Percentiles rank a stretch among this genome's conserved stretches.
phyloP scores from a whole-genome alignment of 2,888 invertebrate species.

The Dioctria linearis region DNA sequence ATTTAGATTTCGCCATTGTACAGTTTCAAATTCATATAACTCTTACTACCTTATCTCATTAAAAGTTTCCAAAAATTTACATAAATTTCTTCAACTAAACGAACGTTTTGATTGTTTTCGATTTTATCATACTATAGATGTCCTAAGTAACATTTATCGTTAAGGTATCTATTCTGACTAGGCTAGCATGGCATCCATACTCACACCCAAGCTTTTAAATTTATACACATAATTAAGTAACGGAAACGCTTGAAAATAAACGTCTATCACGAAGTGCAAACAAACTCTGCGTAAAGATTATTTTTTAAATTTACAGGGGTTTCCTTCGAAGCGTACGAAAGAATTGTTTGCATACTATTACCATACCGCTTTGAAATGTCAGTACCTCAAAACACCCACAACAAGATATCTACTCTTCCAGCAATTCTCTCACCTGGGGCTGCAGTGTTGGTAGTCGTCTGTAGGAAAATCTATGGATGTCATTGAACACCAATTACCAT shows the following conservation, averaged over 20 bases:
- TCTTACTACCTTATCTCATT: too few relatives aligned
- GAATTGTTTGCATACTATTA: conserved; percentile 50
- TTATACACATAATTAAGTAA: conserved; percentile 24
- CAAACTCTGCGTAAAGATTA: conserved; percentile 30
- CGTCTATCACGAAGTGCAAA: conserved; percentile 45
- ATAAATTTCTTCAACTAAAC: too few relatives aligned
- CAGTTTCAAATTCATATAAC: too few relatives aligned
- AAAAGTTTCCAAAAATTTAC: too few relatives aligned
- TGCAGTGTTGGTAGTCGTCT: conserved; percentile 12
- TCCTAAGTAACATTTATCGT: too few relatives aligned
- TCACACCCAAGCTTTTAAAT: background rate
- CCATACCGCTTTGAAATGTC: conserved; percentile 25
- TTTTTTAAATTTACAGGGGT: background rate
- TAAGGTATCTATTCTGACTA: too few relatives aligned
- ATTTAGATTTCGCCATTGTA: too few relatives aligned
- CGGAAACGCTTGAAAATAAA: conserved; percentile 30
- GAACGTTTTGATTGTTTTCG: too few relatives aligned
- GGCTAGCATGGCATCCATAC: background rate
- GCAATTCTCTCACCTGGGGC: background rate
- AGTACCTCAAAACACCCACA: background rate
- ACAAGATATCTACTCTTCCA: conserved; percentile 4
- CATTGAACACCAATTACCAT: conserved; percentile 52
- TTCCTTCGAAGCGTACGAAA: background rate
- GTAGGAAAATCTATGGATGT: conserved; percentile 38
- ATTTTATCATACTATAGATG: too few relatives aligned